These are phyloP conservation scores for Tringa solitaria DNA, from an alignment of 2,113 vertebrate species.

Conservation along the genomic window DNA sequence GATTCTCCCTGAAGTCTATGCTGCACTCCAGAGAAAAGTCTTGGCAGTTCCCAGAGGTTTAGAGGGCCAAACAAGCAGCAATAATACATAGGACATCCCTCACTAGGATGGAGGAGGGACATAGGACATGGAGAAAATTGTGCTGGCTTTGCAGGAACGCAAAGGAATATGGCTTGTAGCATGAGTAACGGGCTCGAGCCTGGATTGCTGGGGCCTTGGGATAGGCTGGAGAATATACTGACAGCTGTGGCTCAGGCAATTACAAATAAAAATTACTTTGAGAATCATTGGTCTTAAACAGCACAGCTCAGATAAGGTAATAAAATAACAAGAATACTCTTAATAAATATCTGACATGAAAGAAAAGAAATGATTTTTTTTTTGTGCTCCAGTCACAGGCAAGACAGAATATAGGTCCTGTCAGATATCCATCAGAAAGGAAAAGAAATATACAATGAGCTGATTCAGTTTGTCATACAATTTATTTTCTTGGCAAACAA, in stretches of 20 bases:
- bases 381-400: not conserved
- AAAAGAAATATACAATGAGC: not conserved
- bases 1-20: not conserved
- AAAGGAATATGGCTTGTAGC: not conserved
- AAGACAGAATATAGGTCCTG: not conserved
- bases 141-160: not conserved
- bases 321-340: not conserved
- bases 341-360: not conserved
- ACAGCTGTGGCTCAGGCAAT: not conserved
- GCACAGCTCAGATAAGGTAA: not conserved
- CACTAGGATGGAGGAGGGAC: no score
- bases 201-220: not conserved
- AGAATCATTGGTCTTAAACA: not conserved
- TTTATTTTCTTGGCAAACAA: not conserved
- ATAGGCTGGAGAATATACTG: not conserved
- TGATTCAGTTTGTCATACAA: not conserved
- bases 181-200: accelerated
- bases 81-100: not conserved
- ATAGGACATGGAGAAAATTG: not conserved
- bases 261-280: not conserved
- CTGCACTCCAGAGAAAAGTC: not conserved
- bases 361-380: not conserved
- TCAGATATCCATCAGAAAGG: not conserved
- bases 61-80: not conserved
- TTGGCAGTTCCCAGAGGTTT: not conserved